phyloP scores from a whole-genome alignment of 2,113 vertebrate genomes.

The Sclerurus mexicanus region DNA sequence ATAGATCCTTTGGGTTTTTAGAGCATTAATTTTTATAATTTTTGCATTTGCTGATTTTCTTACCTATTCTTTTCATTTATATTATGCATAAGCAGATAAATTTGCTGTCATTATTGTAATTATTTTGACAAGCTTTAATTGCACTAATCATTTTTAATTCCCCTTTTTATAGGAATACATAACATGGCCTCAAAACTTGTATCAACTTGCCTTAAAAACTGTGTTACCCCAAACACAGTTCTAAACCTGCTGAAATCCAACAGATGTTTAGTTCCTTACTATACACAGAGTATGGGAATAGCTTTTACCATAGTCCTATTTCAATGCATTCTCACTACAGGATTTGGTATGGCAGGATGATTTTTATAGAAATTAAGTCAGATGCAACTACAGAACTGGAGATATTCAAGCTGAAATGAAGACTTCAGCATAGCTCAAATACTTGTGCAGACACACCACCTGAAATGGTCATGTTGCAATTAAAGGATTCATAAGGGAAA shows the following conservation, averaged over 20 bases:
- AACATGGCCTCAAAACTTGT: not conserved
- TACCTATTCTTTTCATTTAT: not conserved
- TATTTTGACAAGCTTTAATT: constrained; percentile 39
- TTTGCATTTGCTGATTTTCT: not conserved
- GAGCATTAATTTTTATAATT: not conserved
- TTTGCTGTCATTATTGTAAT: not conserved
- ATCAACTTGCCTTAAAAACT: not conserved
- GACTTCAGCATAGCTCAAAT: not conserved
- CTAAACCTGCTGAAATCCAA: not conserved
- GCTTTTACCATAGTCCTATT: not conserved
- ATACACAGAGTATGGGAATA: not conserved
- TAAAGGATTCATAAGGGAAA: not conserved
- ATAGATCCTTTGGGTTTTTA: not conserved
- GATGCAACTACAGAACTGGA: not conserved
- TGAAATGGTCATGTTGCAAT: not conserved
- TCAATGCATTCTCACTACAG: not conserved
- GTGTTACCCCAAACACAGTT: not conserved
- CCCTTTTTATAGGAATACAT: not conserved
- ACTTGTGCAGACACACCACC: not conserved
- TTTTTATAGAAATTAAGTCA: constrained; percentile 34
- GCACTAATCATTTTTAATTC: not conserved
- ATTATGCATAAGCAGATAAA: not conserved
- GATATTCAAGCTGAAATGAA: not conserved
- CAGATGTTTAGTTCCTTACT: not conserved
- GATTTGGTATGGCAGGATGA: not conserved